These are phyloP conservation scores for Botia kubotai DNA, from an alignment of 2,797 vertebrate genomes.

Conservation along the genomic window DNA sequence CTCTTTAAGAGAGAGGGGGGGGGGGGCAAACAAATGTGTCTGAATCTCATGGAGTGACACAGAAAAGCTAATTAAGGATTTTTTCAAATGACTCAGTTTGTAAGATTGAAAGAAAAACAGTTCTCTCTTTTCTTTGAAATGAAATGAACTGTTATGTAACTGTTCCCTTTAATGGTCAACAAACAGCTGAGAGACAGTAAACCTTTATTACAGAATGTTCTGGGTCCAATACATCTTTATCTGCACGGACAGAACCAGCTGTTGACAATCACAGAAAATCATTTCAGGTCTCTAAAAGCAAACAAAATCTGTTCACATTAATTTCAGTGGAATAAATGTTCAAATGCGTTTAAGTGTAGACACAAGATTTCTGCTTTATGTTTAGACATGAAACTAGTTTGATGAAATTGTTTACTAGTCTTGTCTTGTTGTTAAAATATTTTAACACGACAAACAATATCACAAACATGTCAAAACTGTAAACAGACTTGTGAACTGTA, in stretches of 20 bases:
- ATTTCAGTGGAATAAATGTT: too few species aligned
- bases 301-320: too few species aligned
- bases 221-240: background rate
- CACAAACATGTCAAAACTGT: too few species aligned
- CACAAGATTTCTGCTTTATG: too few species aligned
- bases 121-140: conserved; percentile 1
- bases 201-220: background rate
- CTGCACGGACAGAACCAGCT: background rate
- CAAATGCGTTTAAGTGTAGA: too few species aligned
- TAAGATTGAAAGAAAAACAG: background rate
- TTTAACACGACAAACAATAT: too few species aligned
- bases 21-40: background rate
- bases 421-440: too few species aligned
- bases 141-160: conserved; percentile 2
- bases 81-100: background rate
- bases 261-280: background rate
- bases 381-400: too few species aligned
- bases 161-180: conserved; percentile 5
- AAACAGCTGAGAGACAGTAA: background rate
- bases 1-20: conserved; percentile 2
- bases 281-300: too few species aligned
- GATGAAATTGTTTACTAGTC: too few species aligned
- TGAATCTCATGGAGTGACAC: background rate
- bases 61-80: background rate
- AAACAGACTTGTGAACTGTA: too few species aligned